Conservation (phyloP, 1,140 invertebrate genomes). For the Euglossa dilemma region DNA sequence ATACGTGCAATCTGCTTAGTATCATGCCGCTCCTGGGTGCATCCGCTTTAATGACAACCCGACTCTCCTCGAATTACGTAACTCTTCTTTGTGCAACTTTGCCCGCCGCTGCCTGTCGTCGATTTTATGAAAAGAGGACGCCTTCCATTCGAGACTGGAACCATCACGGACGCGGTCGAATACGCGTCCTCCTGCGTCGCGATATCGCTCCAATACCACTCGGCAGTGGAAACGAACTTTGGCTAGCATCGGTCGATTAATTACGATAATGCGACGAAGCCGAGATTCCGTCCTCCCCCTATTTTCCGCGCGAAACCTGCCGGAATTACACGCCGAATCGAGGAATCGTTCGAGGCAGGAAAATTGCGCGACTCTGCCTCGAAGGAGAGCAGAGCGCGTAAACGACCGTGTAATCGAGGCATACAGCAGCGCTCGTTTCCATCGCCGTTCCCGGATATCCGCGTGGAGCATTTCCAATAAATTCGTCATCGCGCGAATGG, state of each 20-base stretch:
- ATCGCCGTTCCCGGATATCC: not conserved
- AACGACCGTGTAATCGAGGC: not conserved
- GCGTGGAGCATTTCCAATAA: constrained; percentile 24
- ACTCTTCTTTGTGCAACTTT: constrained; percentile 38
- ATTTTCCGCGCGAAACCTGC: not conserved
- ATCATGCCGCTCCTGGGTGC: constrained; percentile 40
- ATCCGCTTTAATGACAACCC: constrained; percentile 59
- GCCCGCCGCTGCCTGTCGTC: not conserved
- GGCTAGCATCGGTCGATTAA: not conserved
- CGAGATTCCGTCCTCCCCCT: not conserved
- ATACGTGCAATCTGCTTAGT: constrained; percentile 68
- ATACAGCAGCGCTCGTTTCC: not conserved
- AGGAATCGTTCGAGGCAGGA: not conserved
- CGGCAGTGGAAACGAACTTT: not conserved
- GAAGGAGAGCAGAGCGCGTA: not conserved
- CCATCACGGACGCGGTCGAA: not conserved
- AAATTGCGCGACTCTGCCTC: not conserved
- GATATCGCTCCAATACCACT: not conserved
- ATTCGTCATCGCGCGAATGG: constrained; percentile 27
- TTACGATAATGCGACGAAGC: not conserved
- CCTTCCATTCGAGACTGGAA: not conserved
- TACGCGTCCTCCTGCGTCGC: not conserved
- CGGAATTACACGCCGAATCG: not conserved
- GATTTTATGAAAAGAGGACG: constrained; percentile 16
- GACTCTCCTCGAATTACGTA: constrained; percentile 55